phyloP scores from a whole-genome alignment of 2,888 invertebrate species.

The Cordilura impudica region DNA sequence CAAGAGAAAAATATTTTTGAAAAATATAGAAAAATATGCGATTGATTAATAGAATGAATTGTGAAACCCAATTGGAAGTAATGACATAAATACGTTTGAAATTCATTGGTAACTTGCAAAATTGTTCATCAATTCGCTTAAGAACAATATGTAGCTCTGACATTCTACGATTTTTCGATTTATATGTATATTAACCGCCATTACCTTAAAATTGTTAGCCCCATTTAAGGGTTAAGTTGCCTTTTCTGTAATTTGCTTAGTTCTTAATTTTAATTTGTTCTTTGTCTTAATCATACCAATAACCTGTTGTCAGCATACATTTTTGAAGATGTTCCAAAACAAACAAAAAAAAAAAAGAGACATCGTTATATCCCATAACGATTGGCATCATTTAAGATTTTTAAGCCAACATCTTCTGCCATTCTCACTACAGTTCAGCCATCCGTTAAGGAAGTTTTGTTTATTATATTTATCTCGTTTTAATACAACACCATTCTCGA shows the following conservation, averaged over 20 bases:
- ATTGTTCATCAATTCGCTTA: too few species aligned
- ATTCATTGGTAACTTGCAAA: too few species aligned
- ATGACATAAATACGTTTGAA: too few species aligned
- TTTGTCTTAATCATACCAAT: background rate
- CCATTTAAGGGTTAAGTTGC: background rate
- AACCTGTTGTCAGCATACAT: slow-evolving; percentile 32
- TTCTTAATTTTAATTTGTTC: background rate
- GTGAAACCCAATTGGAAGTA: too few species aligned
- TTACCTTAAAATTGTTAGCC: too few species aligned
- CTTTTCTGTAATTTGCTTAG: too few species aligned
- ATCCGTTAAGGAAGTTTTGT: slow-evolving; percentile 39
- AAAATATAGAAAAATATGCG: too few species aligned
- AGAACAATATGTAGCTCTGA: too few species aligned
- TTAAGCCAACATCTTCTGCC: background rate
- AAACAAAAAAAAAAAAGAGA: background rate
- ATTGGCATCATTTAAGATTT: slow-evolving; percentile 33
- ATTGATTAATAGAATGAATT: too few species aligned
- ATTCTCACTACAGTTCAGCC: slow-evolving; percentile 1
- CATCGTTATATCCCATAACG: slow-evolving; percentile 9
- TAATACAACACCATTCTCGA: slow-evolving; percentile 40
- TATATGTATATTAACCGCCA: too few species aligned
- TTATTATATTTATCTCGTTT: slow-evolving; percentile 1
- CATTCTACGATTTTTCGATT: too few species aligned
- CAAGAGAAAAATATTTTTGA: background rate
- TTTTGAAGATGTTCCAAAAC: slow-evolving; percentile 11